Evolutionary conservation across 2,113 vertebrate species (phyloP).

Genomic region (Poecile atricapillus): DNA sequence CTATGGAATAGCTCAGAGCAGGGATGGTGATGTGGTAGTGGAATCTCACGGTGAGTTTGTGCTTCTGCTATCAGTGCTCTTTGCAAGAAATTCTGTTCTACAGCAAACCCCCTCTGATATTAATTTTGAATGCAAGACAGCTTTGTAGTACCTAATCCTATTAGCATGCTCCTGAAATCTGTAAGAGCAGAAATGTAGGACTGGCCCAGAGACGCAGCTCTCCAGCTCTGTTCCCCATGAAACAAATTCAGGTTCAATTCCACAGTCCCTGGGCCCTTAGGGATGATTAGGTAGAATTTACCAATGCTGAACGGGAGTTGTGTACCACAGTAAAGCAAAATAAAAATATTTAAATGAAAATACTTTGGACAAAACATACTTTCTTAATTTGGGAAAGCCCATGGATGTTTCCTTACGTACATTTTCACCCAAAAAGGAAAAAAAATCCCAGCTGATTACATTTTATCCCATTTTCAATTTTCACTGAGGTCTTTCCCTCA

Average conservation of each 20-base stretch:
- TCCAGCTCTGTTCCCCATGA: not conserved
- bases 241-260: not conserved
- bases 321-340: not conserved
- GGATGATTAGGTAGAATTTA: not conserved
- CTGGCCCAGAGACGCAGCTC: not conserved
- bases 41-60: not conserved
- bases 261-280: not conserved
- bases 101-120: not conserved
- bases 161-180: slow-evolving; percentile 37
- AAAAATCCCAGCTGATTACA: not conserved
- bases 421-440: not conserved
- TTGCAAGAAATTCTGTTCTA: not conserved
- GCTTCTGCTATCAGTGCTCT: not conserved
- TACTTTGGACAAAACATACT: not conserved
- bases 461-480: not conserved
- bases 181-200: not conserved
- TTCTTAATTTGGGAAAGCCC: not conserved
- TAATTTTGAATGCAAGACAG: slow-evolving; percentile 4
- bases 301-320: fast-evolving
- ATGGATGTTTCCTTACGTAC: not conserved
- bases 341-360: not conserved
- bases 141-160: slow-evolving; percentile 37
- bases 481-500: not conserved
- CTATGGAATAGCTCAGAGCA: not conserved
- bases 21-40: not conserved